Evolutionary conservation across 1,140 invertebrate species (phyloP).

Genomic region (Drosophila parabipectinata): DNA sequence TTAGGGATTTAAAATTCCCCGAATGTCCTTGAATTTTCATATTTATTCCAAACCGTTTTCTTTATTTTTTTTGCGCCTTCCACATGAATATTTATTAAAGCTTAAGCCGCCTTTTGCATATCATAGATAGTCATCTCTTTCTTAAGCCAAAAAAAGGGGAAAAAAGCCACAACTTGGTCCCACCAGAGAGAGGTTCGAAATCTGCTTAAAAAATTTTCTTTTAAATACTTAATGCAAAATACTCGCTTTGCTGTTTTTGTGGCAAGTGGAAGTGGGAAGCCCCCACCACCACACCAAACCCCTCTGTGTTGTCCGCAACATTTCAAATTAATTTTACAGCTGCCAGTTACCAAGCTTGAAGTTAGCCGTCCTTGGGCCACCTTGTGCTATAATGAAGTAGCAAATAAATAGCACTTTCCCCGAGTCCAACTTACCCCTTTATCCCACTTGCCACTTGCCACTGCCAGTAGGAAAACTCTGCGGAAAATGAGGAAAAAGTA

Average conservation of each 20-base stretch:
- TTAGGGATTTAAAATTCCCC: background rate
- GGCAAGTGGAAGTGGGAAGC: background rate
- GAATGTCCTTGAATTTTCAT: constrained; percentile 20
- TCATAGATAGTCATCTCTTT: constrained; percentile 14
- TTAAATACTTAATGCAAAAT: constrained; percentile 69
- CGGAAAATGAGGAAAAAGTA: constrained; percentile 17
- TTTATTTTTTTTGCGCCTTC: background rate
- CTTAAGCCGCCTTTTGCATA: constrained; percentile 34
- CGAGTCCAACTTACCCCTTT: background rate
- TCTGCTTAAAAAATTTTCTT: constrained; percentile 55
- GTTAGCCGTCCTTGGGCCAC: constrained; percentile 39
- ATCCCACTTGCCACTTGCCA: background rate
- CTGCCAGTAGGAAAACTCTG: constrained; percentile 10
- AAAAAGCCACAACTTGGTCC: constrained; percentile 16
- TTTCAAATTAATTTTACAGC: constrained; percentile 79
- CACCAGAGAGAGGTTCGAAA: constrained; percentile 11
- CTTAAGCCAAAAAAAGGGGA: background rate
- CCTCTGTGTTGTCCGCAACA: constrained; percentile 37
- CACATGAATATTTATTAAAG: constrained; percentile 56
- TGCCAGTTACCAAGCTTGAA: constrained; percentile 46
- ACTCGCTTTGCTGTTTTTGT: constrained; percentile 3
- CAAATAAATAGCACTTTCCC: constrained; percentile 68
- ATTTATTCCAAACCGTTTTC: constrained; percentile 30
- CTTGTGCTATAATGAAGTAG: constrained; percentile 72
- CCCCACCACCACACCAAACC: no score